Conservation (phyloP, 37 sponge, comb jelly and placozoan genomes). For the Crambe crambe region DNA sequence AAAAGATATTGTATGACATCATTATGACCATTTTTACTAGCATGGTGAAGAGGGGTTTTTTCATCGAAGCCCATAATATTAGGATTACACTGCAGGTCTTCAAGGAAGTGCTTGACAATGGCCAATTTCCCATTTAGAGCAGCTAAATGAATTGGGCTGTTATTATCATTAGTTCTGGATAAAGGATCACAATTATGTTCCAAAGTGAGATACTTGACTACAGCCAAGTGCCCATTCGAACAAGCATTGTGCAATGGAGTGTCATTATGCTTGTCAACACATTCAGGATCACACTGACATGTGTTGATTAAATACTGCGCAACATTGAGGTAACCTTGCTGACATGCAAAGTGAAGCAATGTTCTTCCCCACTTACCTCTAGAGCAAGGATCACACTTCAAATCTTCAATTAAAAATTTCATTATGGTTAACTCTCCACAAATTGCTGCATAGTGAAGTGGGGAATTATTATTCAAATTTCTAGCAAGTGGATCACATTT, state of each 20-base stretch:
- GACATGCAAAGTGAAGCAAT: neutral
- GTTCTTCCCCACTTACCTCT: neutral
- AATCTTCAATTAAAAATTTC: neutral
- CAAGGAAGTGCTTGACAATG: slow-evolving; percentile 2
- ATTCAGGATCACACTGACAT: neutral
- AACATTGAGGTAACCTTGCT: neutral
- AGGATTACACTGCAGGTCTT: neutral
- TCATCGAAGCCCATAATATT: neutral
- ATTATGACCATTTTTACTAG: neutral
- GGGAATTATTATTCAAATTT: neutral
- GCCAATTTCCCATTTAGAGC: neutral
- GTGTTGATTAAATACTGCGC: neutral
- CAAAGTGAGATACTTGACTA: neutral
- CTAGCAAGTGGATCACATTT: neutral
- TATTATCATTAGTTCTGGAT: neutral
- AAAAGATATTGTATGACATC: neutral
- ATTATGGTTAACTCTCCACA: neutral
- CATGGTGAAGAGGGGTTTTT: slow-evolving; percentile 18
- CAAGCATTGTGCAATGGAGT: neutral
- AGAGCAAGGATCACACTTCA: neutral
- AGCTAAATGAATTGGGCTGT: slow-evolving; percentile 5
- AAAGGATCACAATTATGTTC: neutral
- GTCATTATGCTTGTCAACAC: neutral
- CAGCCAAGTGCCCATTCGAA: neutral
- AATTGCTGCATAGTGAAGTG: neutral